phyloP scores from a whole-genome alignment of 1,140 invertebrate species.

The Elymnias hypermnestra region DNA sequence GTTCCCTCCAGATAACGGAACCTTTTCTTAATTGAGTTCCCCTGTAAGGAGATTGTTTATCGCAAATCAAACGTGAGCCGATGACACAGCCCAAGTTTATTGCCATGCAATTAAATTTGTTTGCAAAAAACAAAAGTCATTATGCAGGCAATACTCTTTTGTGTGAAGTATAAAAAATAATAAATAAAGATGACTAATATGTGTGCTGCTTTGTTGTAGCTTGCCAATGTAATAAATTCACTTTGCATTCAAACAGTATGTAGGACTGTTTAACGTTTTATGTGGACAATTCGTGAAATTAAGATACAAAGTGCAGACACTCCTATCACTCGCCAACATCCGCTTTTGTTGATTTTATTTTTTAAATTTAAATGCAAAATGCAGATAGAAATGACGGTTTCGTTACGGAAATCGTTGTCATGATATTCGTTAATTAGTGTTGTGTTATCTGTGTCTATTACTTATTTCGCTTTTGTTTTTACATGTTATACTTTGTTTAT shows the following conservation, averaged over 20 bases:
- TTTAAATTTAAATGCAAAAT: conserved; percentile 30
- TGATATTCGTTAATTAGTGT: too few species aligned
- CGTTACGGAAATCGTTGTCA: neutral
- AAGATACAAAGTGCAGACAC: conserved; percentile 32
- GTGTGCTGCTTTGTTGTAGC: conserved; percentile 28
- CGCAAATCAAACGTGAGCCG: conserved; percentile 46
- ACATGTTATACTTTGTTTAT: too few species aligned
- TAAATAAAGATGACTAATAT: conserved; percentile 33
- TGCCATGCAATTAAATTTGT: conserved; percentile 30
- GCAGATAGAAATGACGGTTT: conserved; percentile 22
- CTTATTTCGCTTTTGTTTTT: too few species aligned
- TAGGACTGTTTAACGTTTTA: conserved; percentile 25
- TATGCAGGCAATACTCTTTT: too few species aligned
- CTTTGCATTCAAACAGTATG: conserved; percentile 27
- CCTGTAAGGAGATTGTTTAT: conserved; percentile 57
- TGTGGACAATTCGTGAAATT: conserved; percentile 22
- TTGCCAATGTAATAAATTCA: conserved; percentile 28
- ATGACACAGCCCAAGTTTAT: conserved; percentile 38
- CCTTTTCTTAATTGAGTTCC: conserved; percentile 67
- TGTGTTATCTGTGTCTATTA: too few species aligned
- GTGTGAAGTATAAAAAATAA: conserved; percentile 16
- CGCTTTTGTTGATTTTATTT: conserved; percentile 56
- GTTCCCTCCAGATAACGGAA: conserved; percentile 54
- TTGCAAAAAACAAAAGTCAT: conserved; percentile 12
- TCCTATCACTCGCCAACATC: conserved; percentile 45